phyloP scores from a whole-genome alignment of 1,140 invertebrate genomes.

The Batillaria attramentaria region DNA sequence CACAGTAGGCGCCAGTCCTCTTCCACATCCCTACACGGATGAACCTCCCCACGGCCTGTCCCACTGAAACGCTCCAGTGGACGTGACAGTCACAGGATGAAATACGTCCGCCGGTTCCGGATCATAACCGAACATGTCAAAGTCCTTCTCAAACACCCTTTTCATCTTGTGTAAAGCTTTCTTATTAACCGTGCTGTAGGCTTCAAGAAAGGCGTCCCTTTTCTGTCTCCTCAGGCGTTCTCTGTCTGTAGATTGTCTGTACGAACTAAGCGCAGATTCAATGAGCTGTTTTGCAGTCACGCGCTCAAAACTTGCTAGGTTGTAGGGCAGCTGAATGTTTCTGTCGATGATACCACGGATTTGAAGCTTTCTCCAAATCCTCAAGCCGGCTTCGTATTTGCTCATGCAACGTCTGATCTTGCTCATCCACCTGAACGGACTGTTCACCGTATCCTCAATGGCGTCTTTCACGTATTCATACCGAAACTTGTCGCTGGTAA shows the following conservation, averaged over 20 bases:
- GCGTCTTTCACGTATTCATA: constrained; percentile 22
- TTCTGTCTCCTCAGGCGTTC: constrained; percentile 18
- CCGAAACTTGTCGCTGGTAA: not conserved
- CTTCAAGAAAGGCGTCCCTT: constrained; percentile 6
- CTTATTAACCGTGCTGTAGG: not conserved
- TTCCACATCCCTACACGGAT: not conserved
- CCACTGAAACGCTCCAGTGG: constrained; percentile 11
- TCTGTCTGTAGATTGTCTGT: constrained; percentile 4
- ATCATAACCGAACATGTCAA: constrained; percentile 18
- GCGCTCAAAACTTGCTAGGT: not conserved
- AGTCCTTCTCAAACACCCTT: not conserved
- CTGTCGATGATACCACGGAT: constrained; percentile 19
- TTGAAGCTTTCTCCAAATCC: constrained; percentile 31
- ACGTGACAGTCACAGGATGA: not conserved
- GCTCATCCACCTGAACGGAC: constrained; percentile 7
- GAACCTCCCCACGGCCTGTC: not conserved
- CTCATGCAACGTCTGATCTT: constrained; percentile 6
- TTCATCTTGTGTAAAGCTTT: not conserved
- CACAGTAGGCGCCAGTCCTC: not conserved
- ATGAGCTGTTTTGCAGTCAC: constrained; percentile 8
- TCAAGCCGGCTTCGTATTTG: constrained; percentile 1
- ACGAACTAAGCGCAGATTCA: not conserved
- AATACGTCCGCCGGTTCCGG: not conserved
- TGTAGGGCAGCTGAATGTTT: constrained; percentile 3
- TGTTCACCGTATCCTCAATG: constrained; percentile 29